phyloP scores from a whole-genome alignment of 2,113 vertebrate genomes.

The Nothocercus nigrocapillus region DNA sequence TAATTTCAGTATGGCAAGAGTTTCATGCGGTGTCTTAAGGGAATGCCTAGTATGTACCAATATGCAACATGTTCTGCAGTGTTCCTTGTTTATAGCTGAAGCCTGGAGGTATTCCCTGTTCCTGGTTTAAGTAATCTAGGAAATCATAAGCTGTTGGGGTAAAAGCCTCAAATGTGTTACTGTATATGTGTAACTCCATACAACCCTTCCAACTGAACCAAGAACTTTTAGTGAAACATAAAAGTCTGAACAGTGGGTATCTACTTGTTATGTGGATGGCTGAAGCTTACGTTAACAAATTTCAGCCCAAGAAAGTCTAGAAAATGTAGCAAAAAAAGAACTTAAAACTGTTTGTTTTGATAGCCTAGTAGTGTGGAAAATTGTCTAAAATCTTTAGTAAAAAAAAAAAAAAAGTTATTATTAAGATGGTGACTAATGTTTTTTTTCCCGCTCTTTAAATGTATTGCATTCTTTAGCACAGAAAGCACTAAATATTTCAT shows the following conservation, averaged over 20 bases:
- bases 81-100: neutral
- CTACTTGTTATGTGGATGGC: neutral
- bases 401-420: neutral
- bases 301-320: neutral
- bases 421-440: neutral
- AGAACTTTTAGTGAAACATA: neutral
- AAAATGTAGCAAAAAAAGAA: neutral
- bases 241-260: neutral
- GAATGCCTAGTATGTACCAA: neutral
- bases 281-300: neutral
- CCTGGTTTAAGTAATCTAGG: neutral
- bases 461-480: neutral
- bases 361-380: neutral
- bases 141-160: neutral
- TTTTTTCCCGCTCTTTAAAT: neutral
- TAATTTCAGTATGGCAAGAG: neutral
- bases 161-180: neutral
- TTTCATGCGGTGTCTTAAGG: rapidly evolving
- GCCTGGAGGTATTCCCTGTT: neutral
- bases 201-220: neutral
- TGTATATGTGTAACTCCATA: neutral
- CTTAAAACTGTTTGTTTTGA: neutral
- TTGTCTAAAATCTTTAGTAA: neutral
- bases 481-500: slow-evolving; percentile 6
- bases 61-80: neutral